Evolutionary conservation across 2,888 invertebrate species (phyloP), one percentile per base, ranked within the genome.

Genomic region (Crioceris asparagi): DNA sequence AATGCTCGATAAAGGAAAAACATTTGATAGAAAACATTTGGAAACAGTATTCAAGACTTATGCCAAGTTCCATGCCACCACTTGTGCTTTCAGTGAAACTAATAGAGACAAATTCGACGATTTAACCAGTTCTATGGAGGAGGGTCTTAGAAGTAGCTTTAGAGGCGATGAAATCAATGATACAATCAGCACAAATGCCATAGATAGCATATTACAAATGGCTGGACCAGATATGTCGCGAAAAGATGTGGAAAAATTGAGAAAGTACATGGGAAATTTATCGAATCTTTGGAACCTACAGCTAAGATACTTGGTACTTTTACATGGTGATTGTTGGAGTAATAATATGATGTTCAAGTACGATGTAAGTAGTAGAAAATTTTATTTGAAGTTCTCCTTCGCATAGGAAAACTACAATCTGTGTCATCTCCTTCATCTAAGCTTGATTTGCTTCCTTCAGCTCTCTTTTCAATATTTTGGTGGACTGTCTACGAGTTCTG

Each of bases 331-430:
- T 40, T 51, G 47, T 29, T 54, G 53, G 51, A 47, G 47, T 17
- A 51, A 53, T 35, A 58, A 58, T 38, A 46, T 56, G 31, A 41
- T 57, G 43, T 56, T 56, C 39, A 54, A 51, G 43, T 57, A 53
- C 40, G 41, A 51, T 29, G 53, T 53, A 38, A 41, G 43, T 40
- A 35, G n/a, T n/a, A n/a, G n/a, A n/a, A n/a, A n/a, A n/a, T n/a
- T n/a, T n/a, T n/a, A n/a, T n/a, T n/a, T n/a, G n/a, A n/a, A n/a
- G n/a, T n/a, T n/a, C n/a, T n/a, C n/a, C n/a, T n/a, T n/a, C n/a
- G n/a, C n/a, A n/a, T n/a, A n/a, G n/a, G n/a, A n/a, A n/a, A n/a
- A n/a, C n/a, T n/a, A n/a, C n/a, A n/a, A n/a, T n/a, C n/a, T n/a
- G n/a, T n/a, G n/a, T n/a, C n/a, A n/a, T n/a, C n/a, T n/a, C n/a